Base-by-base conservation (phyloP, 2,113 vertebrate genomes). In the Oreochromis tanganicae region DNA sequence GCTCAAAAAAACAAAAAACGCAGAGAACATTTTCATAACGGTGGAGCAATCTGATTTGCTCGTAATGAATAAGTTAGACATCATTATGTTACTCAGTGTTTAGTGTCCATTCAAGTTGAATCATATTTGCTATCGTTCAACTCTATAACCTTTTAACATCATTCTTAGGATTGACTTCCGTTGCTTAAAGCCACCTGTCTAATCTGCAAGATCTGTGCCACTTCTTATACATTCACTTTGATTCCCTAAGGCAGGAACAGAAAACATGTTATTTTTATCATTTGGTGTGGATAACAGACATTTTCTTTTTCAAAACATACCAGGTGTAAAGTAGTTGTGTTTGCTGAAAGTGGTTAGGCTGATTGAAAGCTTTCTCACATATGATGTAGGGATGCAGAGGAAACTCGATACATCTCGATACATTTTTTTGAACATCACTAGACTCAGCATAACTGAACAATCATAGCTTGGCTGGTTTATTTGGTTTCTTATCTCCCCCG, bases 181-280 rank as follows among this genome's bases (percentile, higher is more conserved):
- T 21, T 79, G n/a, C 88, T 63, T 86, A 81, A 73, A 29, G 48
- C 95, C 94, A 96, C 92, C 95, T 96, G 96, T 95, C 94, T 91
- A 95, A 95, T 96, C 93, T 95, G 94, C 14, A 34, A 52, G 73
- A 78, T 13, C 46, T 78, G 73, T 96, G 97, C 96, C 95, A 94
- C 94, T 94, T 84, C 97, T 96, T 96, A 95, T 98, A 98, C 98
- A 99, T 99, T 99, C 98, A 98, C 96, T 96, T 86, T 73, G 50
- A 97, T 96, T 96, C 96, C 96, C 97, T 98, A 99, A 99, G 97
- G 97, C 97, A 97, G 96, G 96, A 95, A 97, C 87, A 95, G 96
- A 96, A 96, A 95, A 12, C 94, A 89, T 95, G 88, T 96, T 95
- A 94, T 96, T 89, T 89, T 73, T 95, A 94, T 21, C 95, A 97